These are phyloP conservation scores for Nomada lathburiana DNA, from an alignment of 2,888 invertebrate genomes.

Conservation along the genomic window DNA sequence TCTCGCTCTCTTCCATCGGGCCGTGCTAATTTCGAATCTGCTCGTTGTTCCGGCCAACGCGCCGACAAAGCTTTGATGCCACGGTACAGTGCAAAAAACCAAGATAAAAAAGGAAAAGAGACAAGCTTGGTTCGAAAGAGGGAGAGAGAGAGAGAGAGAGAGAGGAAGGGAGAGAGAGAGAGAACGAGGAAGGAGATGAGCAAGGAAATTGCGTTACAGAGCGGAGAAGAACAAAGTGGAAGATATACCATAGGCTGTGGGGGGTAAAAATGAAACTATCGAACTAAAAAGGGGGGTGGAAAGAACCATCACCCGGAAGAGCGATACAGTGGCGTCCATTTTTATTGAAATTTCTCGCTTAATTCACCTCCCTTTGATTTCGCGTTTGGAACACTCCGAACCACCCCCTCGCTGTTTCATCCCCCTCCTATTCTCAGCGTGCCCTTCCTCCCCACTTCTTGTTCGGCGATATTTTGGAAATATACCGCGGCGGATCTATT, in stretches of 20 bases:
- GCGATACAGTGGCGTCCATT: conserved; percentile 6
- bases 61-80: conserved; percentile 77
- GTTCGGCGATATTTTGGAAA: conserved; percentile 31
- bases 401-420: too few species aligned
- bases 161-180: conserved; percentile 7
- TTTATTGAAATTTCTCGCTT: conserved; percentile 48
- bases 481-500: conserved; percentile 15
- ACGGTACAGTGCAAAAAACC: conserved; percentile 62
- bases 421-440: too few species aligned
- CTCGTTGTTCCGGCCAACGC: conserved; percentile 77
- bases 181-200: conserved; percentile 22
- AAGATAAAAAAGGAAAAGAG: conserved; percentile 18
- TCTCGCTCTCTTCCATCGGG: conserved; percentile 67
- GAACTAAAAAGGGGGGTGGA: not conserved
- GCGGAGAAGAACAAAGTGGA: not conserved
- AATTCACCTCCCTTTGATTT: conserved; percentile 55
- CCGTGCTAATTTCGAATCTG: conserved; percentile 76
- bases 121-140: not conserved
- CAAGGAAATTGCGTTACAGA: conserved; percentile 22
- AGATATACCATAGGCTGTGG: not conserved
- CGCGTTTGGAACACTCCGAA: not conserved
- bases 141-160: conserved; percentile 5
- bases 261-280: conserved; percentile 21
- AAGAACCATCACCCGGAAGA: conserved; percentile 3
- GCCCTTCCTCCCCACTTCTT: too few species aligned